Conservation (phyloP, 1,140 invertebrate genomes). For the Protaetia brevitarsis region DNA sequence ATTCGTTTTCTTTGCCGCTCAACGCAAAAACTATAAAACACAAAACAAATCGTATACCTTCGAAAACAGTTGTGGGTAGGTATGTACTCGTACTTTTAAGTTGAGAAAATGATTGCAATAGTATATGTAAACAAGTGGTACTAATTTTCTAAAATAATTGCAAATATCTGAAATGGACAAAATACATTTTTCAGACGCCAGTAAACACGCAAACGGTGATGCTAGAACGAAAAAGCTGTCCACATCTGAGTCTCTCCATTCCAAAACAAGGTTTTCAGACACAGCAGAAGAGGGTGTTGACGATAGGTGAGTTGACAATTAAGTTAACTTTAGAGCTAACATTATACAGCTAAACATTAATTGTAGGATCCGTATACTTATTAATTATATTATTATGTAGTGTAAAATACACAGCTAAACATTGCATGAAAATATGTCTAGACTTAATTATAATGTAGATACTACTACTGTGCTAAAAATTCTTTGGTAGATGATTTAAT, state of each 20-base stretch:
- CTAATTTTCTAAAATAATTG: not conserved
- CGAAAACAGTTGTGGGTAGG: no score
- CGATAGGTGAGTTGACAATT: constrained; percentile 35
- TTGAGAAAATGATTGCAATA: not conserved
- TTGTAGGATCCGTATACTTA: not conserved
- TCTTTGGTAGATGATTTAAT: no score
- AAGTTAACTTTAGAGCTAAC: no score
- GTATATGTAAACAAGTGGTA: not conserved
- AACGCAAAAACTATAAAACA: no score
- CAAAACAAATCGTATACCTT: no score
- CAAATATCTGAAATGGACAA: not conserved
- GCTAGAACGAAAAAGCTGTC: constrained; percentile 41
- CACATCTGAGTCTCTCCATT: constrained; percentile 42
- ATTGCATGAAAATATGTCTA: no score
- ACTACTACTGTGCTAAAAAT: no score
- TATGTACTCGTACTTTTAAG: no score
- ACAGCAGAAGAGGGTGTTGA: constrained; percentile 36
- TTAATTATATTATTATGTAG: no score
- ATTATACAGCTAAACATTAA: not conserved
- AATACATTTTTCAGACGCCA: constrained; percentile 32
- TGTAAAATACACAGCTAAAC: no score
- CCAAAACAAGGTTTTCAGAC: constrained; percentile 43
- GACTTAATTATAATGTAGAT: no score
- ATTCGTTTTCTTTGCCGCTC: no score
- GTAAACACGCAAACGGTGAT: constrained; percentile 37